Evolutionary conservation across 2,888 invertebrate species (phyloP), one percentile per base, ranked within the genome.

Genomic region (Patella pellucida): DNA sequence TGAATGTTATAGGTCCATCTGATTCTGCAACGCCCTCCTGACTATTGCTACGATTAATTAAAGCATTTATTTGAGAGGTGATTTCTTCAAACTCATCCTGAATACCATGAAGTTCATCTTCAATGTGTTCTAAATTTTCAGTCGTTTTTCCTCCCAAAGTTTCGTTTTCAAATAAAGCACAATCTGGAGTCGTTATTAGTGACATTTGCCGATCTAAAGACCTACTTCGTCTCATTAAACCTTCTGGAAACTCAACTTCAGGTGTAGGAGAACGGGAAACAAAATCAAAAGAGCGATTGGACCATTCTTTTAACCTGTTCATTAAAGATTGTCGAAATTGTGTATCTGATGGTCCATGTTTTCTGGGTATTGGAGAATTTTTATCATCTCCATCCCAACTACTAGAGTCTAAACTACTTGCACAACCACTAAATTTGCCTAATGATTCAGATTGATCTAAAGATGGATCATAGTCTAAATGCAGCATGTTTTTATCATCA

Each of bases 41-140:
- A 31, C 68, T 62, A 12, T 70, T 72, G 31, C 77, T 76, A 15
- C 77, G 76, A 70, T 80, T 78, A 67, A 82, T 83, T 19, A 88
- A 76, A 71, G 85, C 85, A 72, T 83, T 80, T 27, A 88, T 81
- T 78, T 86, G 83, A 54, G 83, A 83, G 52, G 84, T 84, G 50
- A 88, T 83, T 68, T 82, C 83, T 69, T 83, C 83, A 80, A 88
- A 86, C 75, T 87, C 87, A 73, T 85, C 86, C 69, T 85, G 85
- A 51, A 88, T 86, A 73, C 80, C 82, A 73, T 85, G 84, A 50
- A 88, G 83, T 76, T 86, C 85, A 52, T 84, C 81, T 71, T 86
- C 86, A 9, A 87, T 71, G 16, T 77, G 73, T 19, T 83, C 79
- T 73, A 87, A 83, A 68, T 83, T 83, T 56, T 82, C 81, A 72